Evolutionary conservation across 2,888 invertebrate species (phyloP).

Genomic region (Acleris laterana): DNA sequence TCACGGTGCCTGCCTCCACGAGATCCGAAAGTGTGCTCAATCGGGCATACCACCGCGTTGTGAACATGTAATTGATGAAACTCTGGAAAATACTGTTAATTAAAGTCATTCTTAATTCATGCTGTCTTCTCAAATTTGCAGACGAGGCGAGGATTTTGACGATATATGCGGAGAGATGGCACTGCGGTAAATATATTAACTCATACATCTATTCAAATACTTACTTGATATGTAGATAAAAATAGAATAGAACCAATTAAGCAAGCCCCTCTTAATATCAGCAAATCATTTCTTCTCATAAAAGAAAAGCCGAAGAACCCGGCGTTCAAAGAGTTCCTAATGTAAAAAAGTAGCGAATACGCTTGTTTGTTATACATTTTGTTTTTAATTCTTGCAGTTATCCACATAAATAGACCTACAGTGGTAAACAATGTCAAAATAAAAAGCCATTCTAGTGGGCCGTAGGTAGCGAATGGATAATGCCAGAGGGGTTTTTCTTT

Average conservation of each 20-base stretch:
- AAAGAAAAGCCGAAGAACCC: conserved; percentile 51
- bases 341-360: conserved; percentile 37
- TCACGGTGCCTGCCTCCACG: conserved; percentile 39
- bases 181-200: neutral
- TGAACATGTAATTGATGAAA: conserved; percentile 57
- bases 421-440: conserved; percentile 38
- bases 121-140: neutral
- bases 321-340: conserved; percentile 44
- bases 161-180: neutral
- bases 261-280: conserved; percentile 49
- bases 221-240: conserved; percentile 56
- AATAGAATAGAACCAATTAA: conserved; percentile 53
- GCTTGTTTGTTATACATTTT: conserved; percentile 5
- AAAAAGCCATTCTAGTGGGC: conserved; percentile 37
- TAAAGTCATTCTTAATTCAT: neutral
- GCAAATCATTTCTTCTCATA: conserved; percentile 42
- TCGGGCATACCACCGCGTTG: conserved; percentile 47
- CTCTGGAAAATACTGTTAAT: conserved; percentile 49
- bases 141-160: neutral
- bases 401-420: conserved; percentile 50
- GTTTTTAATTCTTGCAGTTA: conserved; percentile 39
- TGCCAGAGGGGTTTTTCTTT: conserved; percentile 54
- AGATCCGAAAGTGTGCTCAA: conserved; percentile 50
- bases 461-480: conserved; percentile 44
- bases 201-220: conserved; percentile 18